A percentile compares a stretch with the other conserved stretches of the same genome.
Evolutionary conservation across 2,888 invertebrate species (phyloP).

Genomic region (Candidula unifasciata): DNA sequence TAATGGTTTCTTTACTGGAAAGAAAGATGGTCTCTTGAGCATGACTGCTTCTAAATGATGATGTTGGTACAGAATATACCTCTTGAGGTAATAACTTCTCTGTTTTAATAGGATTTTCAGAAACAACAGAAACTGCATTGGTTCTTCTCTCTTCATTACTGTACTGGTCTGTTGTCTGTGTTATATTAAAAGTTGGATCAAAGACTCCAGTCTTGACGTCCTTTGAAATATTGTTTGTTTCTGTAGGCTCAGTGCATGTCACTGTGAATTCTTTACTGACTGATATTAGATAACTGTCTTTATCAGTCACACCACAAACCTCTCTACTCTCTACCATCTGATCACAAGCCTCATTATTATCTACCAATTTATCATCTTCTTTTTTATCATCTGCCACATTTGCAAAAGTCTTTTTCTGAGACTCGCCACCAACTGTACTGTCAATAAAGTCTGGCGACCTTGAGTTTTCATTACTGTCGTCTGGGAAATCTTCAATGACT

Average conservation of each 20-base stretch:
- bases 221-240: not conserved
- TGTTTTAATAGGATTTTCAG: not conserved
- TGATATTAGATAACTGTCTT: not conserved
- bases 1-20: constrained; percentile 21
- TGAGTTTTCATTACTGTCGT: constrained; percentile 15
- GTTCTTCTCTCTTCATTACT: not conserved
- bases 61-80: not conserved
- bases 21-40: constrained; percentile 10
- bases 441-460: not conserved
- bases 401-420: not conserved
- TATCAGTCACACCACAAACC: not conserved
- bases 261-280: not conserved
- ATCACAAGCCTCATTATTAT: not conserved
- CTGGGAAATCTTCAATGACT: constrained; percentile 30
- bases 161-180: not conserved
- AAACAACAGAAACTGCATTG: not conserved
- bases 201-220: not conserved
- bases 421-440: not conserved
- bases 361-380: not conserved
- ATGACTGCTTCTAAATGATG: not conserved
- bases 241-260: not conserved
- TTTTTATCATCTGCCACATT: not conserved
- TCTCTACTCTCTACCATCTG: too few species aligned
- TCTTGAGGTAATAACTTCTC: not conserved
- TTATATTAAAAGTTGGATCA: not conserved